Percentiles rank a stretch among this genome's conserved stretches.
Conservation (phyloP, 64 coral and sea anemone species). For the Trachythela sp. region DNA sequence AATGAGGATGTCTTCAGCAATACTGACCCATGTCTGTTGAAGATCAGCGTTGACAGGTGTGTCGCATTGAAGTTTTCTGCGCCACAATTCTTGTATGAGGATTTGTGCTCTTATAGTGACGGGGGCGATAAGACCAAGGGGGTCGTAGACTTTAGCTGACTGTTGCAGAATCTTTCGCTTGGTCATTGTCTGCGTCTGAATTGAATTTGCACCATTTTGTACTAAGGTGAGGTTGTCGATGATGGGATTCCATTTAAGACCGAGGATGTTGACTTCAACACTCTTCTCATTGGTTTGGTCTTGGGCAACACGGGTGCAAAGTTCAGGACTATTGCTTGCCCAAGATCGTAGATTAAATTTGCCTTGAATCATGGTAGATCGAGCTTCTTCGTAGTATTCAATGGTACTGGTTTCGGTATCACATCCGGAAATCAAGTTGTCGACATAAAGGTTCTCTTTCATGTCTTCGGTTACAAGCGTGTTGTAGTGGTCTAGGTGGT, state of each 20-base stretch:
- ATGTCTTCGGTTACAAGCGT: not conserved
- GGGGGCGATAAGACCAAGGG: not conserved
- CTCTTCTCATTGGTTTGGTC: not conserved
- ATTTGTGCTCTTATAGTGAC: not conserved
- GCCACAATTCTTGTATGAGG: not conserved
- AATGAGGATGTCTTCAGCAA: not conserved
- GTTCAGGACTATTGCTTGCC: not conserved
- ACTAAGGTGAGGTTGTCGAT: not conserved
- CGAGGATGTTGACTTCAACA: not conserved
- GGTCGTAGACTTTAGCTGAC: constrained; percentile 10
- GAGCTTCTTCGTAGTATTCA: not conserved
- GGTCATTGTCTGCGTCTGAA: too few relatives aligned
- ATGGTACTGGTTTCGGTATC: not conserved
- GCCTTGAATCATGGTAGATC: not conserved
- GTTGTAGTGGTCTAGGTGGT: not conserved
- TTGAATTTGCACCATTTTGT: not conserved
- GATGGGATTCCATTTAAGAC: not conserved
- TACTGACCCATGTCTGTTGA: not conserved
- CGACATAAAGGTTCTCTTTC: not conserved
- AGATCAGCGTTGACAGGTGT: not conserved
- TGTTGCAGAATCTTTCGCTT: not conserved
- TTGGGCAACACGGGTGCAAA: not conserved
- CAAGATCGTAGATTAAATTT: not conserved
- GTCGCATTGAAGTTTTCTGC: not conserved
- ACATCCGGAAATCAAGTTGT: not conserved